phyloP scores from a whole-genome alignment of 2,797 vertebrate species.

The Dermochelys coriacea region DNA sequence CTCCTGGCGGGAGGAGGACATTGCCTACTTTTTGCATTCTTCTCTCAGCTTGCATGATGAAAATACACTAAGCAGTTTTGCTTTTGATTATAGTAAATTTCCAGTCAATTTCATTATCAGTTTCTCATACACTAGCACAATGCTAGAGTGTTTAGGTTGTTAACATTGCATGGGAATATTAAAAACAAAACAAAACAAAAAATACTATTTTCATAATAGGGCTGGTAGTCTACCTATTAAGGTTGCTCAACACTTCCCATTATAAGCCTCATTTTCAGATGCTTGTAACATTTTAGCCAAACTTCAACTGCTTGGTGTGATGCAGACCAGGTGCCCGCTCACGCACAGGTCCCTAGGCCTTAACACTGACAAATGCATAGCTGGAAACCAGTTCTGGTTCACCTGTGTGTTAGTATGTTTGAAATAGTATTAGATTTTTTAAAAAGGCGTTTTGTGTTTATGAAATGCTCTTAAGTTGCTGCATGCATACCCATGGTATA shows the following conservation, averaged over 20 bases:
- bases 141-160: accelerated
- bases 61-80: neutral
- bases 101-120: neutral
- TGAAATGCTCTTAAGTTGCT: no score
- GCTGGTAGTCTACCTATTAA: neutral
- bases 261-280: neutral
- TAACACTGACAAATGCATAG: neutral
- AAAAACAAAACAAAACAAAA: no score
- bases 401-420: neutral
- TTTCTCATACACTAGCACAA: neutral
- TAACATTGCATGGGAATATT: neutral
- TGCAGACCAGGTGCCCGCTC: neutral
- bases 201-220: neutral
- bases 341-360: neutral
- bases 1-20: neutral
- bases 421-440: neutral
- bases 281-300: neutral
- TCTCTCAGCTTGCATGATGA: neutral
- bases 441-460: neutral
- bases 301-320: neutral
- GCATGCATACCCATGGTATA: no score
- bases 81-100: neutral
- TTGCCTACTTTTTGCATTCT: neutral
- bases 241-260: neutral
- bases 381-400: neutral